Conservation (phyloP, 2,113 vertebrate genomes). For the Sialia sialis region DNA sequence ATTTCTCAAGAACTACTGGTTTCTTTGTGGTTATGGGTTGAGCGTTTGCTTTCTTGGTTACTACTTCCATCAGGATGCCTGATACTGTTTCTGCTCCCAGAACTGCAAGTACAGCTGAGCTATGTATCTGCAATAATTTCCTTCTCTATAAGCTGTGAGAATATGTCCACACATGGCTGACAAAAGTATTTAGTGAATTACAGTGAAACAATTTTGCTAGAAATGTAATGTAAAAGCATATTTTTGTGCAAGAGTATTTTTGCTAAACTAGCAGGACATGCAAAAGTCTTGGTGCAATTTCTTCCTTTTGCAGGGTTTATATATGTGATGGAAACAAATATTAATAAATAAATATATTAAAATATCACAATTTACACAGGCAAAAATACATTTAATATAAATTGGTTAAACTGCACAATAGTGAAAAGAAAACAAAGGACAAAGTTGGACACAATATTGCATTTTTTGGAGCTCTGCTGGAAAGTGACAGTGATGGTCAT, state of each 20-base stretch:
- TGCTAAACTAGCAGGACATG: background rate
- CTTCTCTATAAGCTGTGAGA: background rate
- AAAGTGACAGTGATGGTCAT: background rate
- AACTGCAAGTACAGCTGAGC: background rate
- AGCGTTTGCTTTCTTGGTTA: background rate
- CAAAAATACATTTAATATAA: background rate
- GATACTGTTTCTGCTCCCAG: background rate
- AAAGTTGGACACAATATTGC: background rate
- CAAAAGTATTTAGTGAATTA: background rate
- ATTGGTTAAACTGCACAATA: background rate
- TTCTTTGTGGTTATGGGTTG: background rate
- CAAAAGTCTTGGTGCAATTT: background rate
- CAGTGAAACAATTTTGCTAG: background rate
- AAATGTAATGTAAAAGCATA: background rate
- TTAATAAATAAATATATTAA: background rate
- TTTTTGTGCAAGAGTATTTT: background rate
- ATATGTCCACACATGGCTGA: background rate
- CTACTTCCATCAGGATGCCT: background rate
- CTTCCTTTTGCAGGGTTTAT: background rate
- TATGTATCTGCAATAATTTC: background rate
- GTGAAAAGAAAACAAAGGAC: background rate
- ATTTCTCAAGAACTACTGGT: background rate
- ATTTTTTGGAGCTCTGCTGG: background rate
- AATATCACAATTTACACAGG: background rate
- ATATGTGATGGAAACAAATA: background rate